Percentiles rank a stretch among this genome's conserved stretches.
Evolutionary conservation across 2,797 vertebrate genomes (phyloP).

Genomic region (Pseudochromis fuscus): DNA sequence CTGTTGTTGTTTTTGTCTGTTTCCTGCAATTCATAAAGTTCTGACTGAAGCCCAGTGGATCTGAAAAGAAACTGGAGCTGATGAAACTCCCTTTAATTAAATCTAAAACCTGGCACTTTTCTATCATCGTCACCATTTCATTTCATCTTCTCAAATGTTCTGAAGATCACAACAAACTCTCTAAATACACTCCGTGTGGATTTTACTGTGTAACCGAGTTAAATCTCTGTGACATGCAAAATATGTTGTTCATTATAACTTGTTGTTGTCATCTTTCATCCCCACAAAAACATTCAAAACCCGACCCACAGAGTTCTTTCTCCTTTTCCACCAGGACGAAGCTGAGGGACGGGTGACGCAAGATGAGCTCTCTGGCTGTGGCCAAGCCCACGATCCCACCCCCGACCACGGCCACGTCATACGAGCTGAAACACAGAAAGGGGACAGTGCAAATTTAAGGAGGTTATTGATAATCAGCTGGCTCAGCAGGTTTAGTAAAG

Average conservation of each 20-base stretch:
- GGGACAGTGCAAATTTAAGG: not conserved
- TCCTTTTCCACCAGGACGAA: slow-evolving; percentile 95
- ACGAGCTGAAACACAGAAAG: slow-evolving; percentile 74
- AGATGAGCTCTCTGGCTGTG: slow-evolving; percentile 89
- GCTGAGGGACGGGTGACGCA: slow-evolving; percentile 87
- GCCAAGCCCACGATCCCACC: slow-evolving; percentile 95
- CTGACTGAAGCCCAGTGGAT: not conserved
- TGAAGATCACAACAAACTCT: no score
- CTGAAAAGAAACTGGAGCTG: not conserved
- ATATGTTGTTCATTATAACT: no score
- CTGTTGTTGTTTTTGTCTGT: not conserved
- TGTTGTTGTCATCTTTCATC: no score
- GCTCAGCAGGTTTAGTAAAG: not conserved
- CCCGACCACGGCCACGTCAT: slow-evolving; percentile 91
- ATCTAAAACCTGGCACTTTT: no score
- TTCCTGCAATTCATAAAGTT: not conserved
- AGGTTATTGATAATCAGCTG: not conserved
- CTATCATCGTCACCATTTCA: no score
- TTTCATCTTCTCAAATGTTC: no score
- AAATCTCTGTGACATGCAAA: no score
- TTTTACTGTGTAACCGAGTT: no score
- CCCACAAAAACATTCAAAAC: not conserved
- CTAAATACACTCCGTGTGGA: no score
- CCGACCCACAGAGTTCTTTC: slow-evolving; percentile 87
- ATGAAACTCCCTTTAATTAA: no score